Evolutionary conservation across 2,888 invertebrate genomes (phyloP).

Genomic region (Oscheius onirici): DNA sequence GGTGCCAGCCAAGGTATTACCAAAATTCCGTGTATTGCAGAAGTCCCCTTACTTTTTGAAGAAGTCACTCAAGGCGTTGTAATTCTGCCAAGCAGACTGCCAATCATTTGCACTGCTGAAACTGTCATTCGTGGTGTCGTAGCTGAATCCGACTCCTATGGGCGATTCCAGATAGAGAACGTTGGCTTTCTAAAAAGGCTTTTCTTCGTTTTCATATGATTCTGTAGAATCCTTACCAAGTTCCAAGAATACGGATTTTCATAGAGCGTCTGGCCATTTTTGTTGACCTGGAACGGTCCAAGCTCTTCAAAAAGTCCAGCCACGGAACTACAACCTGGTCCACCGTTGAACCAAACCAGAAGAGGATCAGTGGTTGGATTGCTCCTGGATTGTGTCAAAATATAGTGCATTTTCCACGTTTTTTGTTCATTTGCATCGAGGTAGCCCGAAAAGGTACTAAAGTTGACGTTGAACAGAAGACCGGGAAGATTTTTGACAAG

Average conservation of each 20-base stretch:
- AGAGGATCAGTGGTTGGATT: slow-evolving; percentile 73
- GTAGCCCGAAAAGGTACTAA: slow-evolving; percentile 74
- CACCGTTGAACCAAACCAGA: slow-evolving; percentile 74
- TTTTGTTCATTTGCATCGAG: slow-evolving; percentile 71
- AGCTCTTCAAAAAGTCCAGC: slow-evolving; percentile 64
- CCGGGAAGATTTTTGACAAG: slow-evolving; percentile 72
- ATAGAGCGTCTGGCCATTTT: slow-evolving; percentile 62
- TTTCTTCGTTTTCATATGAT: no score
- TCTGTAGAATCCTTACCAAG: slow-evolving; percentile 50
- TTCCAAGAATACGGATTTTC: slow-evolving; percentile 71
- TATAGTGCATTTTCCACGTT: slow-evolving; percentile 73
- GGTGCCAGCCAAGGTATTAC: no score
- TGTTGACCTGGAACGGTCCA: slow-evolving; percentile 73
- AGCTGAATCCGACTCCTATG: slow-evolving; percentile 71
- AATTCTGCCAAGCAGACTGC: slow-evolving; percentile 72
- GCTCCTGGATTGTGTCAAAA: slow-evolving; percentile 73
- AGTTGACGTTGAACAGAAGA: slow-evolving; percentile 70
- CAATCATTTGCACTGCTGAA: slow-evolving; percentile 57
- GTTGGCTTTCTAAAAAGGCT: slow-evolving; percentile 74
- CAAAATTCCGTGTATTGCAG: no score
- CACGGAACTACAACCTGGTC: slow-evolving; percentile 61
- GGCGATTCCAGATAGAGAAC: slow-evolving; percentile 75
- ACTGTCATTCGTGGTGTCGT: slow-evolving; percentile 43
- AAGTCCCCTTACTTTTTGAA: slow-evolving; percentile 73
- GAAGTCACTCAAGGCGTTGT: slow-evolving; percentile 74